Base-by-base conservation (phyloP, 2,888 invertebrate species). In the Ectemnius lituratus region DNA sequence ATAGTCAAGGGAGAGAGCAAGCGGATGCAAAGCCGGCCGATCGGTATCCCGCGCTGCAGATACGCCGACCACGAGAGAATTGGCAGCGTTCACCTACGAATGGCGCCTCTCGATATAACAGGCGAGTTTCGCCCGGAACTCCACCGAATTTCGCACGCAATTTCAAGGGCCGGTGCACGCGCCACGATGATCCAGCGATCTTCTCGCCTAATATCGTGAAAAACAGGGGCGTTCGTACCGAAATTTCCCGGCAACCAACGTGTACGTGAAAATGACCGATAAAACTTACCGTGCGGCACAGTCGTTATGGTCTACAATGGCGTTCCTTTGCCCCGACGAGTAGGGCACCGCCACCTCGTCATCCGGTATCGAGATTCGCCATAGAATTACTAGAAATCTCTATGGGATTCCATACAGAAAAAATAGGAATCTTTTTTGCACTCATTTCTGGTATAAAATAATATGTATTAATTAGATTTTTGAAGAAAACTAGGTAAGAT, bases 271-370 rank as follows among this genome's bases (percentile, higher is more conserved):
- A 94, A 93, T 93, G 92, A 90, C 91, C 92, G 95, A 94, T 94
- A 93, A 92, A 93, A 93, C 93, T 93, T 92, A 92, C 92, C 92
- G 92, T 91, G 91, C 90, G 88, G 88, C 90, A 92, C 93, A 94
- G 95, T 94, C 95, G 94, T 94, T 95, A 95, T 93, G 94, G 95
- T 93, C 94, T 95, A 95, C 95, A 95, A 95, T 95, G 95, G 95
- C 95, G 95, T 95, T 94, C 94, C 93, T 93, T 92, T 91, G 91
- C 90, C 90, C 92, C 92, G 90, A 85, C 87, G 87, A 86, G 83
- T 84, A 75, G 75, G 76, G 79, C 68, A 52, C 62, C 61, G 49
- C 68, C 56, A 74, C 76, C 63, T 77, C 78, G 76, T 81, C 76
- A 85, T 83, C 82, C 79, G 79, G 73, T 63, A 58, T 75, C 77